phyloP scores from a whole-genome alignment of 2,888 invertebrate genomes.

The Lymantria monacha region DNA sequence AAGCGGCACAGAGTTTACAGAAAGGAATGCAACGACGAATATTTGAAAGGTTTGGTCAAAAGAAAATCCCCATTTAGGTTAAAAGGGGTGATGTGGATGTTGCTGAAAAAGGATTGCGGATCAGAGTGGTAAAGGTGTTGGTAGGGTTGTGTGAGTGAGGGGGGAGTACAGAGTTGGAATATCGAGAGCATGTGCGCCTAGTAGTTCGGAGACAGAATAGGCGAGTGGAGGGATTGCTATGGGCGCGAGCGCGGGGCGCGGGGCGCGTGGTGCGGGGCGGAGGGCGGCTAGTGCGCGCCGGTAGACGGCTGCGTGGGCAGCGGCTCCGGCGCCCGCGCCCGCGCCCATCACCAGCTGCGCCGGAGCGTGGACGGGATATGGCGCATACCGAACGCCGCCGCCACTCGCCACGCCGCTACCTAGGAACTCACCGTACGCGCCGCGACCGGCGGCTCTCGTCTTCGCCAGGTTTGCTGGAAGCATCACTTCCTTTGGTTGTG shows the following conservation, averaged over 20 bases:
- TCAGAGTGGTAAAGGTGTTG: slow-evolving; percentile 75
- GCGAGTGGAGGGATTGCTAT: slow-evolving; percentile 69
- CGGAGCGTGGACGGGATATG: slow-evolving; percentile 82
- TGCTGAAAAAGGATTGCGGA: slow-evolving; percentile 78
- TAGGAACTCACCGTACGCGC: slow-evolving; percentile 99
- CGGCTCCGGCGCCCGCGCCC: slow-evolving; percentile 56
- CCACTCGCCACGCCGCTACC: slow-evolving; percentile 85
- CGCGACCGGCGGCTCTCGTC: slow-evolving; percentile 96
- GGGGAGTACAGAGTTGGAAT: slow-evolving; percentile 86
- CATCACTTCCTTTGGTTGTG: slow-evolving; percentile 99
- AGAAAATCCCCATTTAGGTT: slow-evolving; percentile 27
- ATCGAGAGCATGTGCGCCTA: slow-evolving; percentile 87
- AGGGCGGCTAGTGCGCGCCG: slow-evolving; percentile 71
- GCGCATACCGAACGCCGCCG: slow-evolving; percentile 84
- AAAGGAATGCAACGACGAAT: slow-evolving; percentile 42
- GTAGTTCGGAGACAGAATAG: slow-evolving; percentile 78
- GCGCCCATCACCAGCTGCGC: slow-evolving; percentile 70
- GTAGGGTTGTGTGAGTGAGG: slow-evolving; percentile 86
- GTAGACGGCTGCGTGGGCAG: slow-evolving; percentile 64
- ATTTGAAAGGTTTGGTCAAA: slow-evolving; percentile 16
- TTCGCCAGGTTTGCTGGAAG: slow-evolving; percentile 97
- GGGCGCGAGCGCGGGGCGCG: slow-evolving; percentile 64
- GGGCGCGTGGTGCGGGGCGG: slow-evolving; percentile 65
- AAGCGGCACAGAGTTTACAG: slow-evolving; percentile 36
- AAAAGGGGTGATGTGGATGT: slow-evolving; percentile 75